phyloP scores from a whole-genome alignment of 2,888 invertebrate species.

The Pterostichus madidus region DNA sequence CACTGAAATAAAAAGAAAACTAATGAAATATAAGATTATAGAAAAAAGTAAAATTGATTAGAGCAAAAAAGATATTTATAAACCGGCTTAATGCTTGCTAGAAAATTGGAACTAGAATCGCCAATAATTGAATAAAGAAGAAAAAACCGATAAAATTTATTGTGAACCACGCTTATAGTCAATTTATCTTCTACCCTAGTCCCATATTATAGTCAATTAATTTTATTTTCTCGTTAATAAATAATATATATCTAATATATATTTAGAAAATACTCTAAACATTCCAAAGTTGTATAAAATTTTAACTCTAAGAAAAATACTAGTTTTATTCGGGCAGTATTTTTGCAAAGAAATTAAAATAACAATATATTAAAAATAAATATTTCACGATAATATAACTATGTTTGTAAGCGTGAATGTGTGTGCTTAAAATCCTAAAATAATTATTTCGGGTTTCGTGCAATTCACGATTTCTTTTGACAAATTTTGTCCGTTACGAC shows the following conservation, averaged over 20 bases:
- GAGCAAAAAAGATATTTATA: not conserved
- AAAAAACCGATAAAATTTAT: slow-evolving; percentile 3
- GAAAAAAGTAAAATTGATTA: slow-evolving; percentile 42
- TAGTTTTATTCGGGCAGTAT: slow-evolving; percentile 76
- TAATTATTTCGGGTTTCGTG: slow-evolving; percentile 39
- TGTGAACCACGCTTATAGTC: slow-evolving; percentile 16
- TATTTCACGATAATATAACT: slow-evolving; percentile 57
- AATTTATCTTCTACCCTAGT: slow-evolving; percentile 73
- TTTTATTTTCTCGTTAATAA: slow-evolving; percentile 70
- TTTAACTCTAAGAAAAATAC: slow-evolving; percentile 70
- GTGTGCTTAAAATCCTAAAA: slow-evolving; percentile 21
- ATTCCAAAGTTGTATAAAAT: slow-evolving; percentile 69
- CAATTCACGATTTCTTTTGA: slow-evolving; percentile 45
- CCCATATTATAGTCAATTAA: slow-evolving; percentile 76
- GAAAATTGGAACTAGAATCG: slow-evolving; percentile 48
- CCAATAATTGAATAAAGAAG: slow-evolving; percentile 20
- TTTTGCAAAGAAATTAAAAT: slow-evolving; percentile 76
- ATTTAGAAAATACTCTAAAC: slow-evolving; percentile 68
- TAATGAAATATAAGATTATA: slow-evolving; percentile 2
- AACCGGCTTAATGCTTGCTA: slow-evolving; percentile 30
- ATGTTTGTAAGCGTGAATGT: slow-evolving; percentile 47
- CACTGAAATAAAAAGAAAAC: slow-evolving; percentile 6
- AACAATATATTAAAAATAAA: slow-evolving; percentile 69
- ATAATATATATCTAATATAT: slow-evolving; percentile 65
- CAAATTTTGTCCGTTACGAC: slow-evolving; percentile 28